These are phyloP conservation scores for Rhodophaea formosa DNA, from an alignment of 2,888 invertebrate genomes.

Conservation along the genomic window DNA sequence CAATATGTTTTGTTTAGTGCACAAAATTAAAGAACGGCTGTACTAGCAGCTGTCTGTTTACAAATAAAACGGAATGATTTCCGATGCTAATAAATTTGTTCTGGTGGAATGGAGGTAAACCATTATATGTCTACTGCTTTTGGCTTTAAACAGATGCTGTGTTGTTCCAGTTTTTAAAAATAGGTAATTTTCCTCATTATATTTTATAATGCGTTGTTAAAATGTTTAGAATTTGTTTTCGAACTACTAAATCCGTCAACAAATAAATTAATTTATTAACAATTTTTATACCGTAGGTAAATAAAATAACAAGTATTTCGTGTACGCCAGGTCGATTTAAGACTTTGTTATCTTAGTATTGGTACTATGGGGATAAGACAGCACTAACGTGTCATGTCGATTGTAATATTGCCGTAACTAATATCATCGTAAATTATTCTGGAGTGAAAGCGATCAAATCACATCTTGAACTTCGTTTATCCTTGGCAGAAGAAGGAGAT, in stretches of 20 bases:
- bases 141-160: constrained; percentile 59
- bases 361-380: too few relatives aligned
- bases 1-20: not conserved
- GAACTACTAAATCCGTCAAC: not conserved
- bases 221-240: not conserved
- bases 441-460: too few relatives aligned
- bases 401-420: too few relatives aligned
- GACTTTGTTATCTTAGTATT: too few relatives aligned
- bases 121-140: constrained; percentile 48
- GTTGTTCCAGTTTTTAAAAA: constrained; percentile 51
- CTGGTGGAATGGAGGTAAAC: constrained; percentile 48
- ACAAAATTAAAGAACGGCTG: constrained; percentile 23
- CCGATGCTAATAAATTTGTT: constrained; percentile 62
- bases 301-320: too few relatives aligned
- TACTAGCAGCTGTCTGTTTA: constrained; percentile 40
- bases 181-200: constrained; percentile 39
- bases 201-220: constrained; percentile 21
- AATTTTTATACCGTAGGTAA: not conserved
- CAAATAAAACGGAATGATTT: constrained; percentile 57
- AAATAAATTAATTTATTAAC: not conserved
- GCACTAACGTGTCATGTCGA: too few relatives aligned
- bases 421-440: too few relatives aligned
- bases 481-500: too few relatives aligned
- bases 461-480: too few relatives aligned
- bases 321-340: too few relatives aligned